Base-by-base conservation (phyloP, 2,113 vertebrate species). In the Perognathus longimembris region DNA sequence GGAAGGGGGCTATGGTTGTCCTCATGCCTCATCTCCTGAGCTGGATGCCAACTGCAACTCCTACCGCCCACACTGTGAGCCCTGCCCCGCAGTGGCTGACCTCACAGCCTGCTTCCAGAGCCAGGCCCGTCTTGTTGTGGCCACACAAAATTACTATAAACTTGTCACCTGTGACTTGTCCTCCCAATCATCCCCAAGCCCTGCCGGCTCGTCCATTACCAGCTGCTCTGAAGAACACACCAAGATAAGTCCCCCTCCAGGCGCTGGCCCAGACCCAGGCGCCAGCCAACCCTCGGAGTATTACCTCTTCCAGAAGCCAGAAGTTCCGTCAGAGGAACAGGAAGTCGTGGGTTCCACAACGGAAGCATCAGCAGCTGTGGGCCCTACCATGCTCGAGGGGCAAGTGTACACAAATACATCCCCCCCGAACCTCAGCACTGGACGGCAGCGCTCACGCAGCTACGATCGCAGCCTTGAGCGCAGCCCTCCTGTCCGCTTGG, bases 131-230 rank as follows among this genome's bases (percentile, higher is more conserved):
- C 98, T 99, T 1, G 99, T 99, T 30, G 98, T 99, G 91, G 99
- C 99, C 98, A 99, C 99, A 21, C 99, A 99, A 97, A 99, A 99
- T 98, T 99, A 99, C 94, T 99, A 99, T 82, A 99, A 99, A 92
- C 98, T 99, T 96, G 99, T 99, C 85, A 99, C 99, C 0, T 99
- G 99, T 69, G 99, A 99, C 97, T 97, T 99, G 83, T 99, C 99
- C 32, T 99, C 99, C 64, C 99, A 99, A 92, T 99, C 99, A 1
- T 99, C 99, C 3, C 99, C 99, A 3, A 99, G 99, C 95, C 99
- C 99, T 0, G 99, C 97, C 0, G 99, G 99, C 74, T 99, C 99
- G 24, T 99, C 99, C 2, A 98, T 98, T 95, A 98, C 99, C 92
- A 99, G 99, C 97, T 99, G 99, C 97, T 99, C 99, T 0, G 99